Percentiles rank a stretch among this genome's conserved stretches.
phyloP scores from a whole-genome alignment of 2,113 vertebrate genomes.

The Pterophyllum scalare region DNA sequence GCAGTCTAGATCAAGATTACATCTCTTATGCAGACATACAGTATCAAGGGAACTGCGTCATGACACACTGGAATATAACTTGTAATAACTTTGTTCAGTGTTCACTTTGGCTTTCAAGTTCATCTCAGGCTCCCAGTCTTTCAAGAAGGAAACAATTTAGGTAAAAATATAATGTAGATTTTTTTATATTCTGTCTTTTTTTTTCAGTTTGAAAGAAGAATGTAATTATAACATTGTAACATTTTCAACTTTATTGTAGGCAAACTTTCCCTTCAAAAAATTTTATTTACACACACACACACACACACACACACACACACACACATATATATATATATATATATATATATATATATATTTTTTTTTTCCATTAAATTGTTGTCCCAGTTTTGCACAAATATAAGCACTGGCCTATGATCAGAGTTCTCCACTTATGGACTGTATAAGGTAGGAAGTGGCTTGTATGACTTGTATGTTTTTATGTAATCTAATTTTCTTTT shows the following conservation, averaged over 20 bases:
- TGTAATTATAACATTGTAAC: not conserved
- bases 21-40: not conserved
- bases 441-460: not conserved
- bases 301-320: too few species aligned
- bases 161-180: not conserved
- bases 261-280: not conserved
- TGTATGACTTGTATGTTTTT: too few species aligned
- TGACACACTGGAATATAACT: not conserved
- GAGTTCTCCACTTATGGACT: not conserved
- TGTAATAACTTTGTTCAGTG: not conserved
- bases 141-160: not conserved
- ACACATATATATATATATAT: too few species aligned
- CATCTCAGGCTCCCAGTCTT: not conserved
- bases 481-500: not conserved
- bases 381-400: not conserved
- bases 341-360: too few species aligned
- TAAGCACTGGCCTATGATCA: not conserved
- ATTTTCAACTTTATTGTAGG: not conserved
- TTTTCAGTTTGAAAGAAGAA: not conserved
- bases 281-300: too few species aligned
- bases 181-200: accelerated
- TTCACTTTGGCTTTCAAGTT: not conserved
- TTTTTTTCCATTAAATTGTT: not conserved
- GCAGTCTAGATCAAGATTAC: not conserved
- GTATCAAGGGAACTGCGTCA: not conserved